Evolutionary conservation across 2,113 vertebrate genomes (phyloP).

Genomic region (Polypterus bichir): DNA sequence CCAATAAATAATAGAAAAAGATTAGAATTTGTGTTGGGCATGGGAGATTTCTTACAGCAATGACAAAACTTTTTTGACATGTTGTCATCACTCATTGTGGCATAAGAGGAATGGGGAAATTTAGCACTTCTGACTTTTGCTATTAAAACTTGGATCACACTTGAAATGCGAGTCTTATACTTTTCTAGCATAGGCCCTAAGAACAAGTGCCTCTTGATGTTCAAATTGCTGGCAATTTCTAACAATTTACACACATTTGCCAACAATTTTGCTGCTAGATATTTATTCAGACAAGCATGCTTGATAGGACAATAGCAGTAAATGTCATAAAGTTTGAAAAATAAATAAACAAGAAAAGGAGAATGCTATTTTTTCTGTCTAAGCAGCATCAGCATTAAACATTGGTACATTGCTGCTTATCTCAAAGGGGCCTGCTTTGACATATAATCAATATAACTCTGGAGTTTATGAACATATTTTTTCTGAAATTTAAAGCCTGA

Average conservation of each 20-base stretch:
- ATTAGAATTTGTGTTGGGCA: no score
- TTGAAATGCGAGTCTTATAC: no score
- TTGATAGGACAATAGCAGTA: not conserved
- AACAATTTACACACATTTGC: slow-evolving; percentile 14
- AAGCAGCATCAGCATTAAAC: slow-evolving; percentile 27
- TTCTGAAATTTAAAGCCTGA: slow-evolving; percentile 20
- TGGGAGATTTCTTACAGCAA: no score
- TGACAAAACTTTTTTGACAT: no score
- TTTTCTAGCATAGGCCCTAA: no score
- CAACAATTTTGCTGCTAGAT: not conserved
- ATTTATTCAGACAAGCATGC: slow-evolving; percentile 3
- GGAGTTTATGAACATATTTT: slow-evolving; percentile 33
- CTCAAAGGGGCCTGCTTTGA: slow-evolving; percentile 25
- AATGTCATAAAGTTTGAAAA: slow-evolving; percentile 4
- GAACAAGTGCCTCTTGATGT: slow-evolving; percentile 14
- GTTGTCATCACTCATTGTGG: no score
- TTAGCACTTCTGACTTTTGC: no score
- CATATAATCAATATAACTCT: slow-evolving; percentile 43
- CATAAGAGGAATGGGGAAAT: no score
- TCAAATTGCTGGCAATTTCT: slow-evolving; percentile 12
- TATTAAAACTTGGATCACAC: no score
- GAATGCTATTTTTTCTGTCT: slow-evolving; percentile 11
- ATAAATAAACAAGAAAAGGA: slow-evolving; percentile 6
- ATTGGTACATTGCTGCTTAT: slow-evolving; percentile 22
- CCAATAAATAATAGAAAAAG: no score